Conservation (phyloP, 2,797 vertebrate genomes). For the Mormyrops boulengeri region DNA sequence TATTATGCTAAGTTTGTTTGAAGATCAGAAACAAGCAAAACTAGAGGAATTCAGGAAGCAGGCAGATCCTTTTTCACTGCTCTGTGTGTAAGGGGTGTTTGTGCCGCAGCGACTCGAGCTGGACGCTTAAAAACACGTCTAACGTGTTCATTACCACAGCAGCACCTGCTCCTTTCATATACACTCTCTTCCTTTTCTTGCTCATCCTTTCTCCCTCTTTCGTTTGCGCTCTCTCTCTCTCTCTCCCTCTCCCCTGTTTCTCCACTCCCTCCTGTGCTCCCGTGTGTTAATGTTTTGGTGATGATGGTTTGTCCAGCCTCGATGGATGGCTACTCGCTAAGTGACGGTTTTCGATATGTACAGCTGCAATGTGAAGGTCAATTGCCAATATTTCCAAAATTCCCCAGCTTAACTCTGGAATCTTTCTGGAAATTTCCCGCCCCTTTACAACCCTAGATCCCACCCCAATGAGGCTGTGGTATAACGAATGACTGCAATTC, state of each 20-base stretch:
- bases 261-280: background rate
- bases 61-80: background rate
- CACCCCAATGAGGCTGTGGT: background rate
- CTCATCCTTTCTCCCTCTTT: background rate
- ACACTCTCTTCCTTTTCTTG: background rate
- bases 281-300: background rate
- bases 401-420: background rate
- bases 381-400: background rate
- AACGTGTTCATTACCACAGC: background rate
- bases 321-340: background rate
- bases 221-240: background rate
- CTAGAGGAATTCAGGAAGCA: background rate
- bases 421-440: background rate
- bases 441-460: background rate
- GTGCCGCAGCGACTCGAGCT: background rate
- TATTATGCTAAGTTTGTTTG: background rate
- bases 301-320: background rate
- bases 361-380: background rate
- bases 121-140: background rate
- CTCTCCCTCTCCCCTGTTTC: background rate
- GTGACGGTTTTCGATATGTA: background rate
- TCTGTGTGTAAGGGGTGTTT: background rate
- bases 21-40: background rate
- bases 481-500: background rate
- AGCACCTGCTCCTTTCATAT: background rate